phyloP scores from a whole-genome alignment of 1,140 invertebrate genomes.

The Calycopis cecrops region DNA sequence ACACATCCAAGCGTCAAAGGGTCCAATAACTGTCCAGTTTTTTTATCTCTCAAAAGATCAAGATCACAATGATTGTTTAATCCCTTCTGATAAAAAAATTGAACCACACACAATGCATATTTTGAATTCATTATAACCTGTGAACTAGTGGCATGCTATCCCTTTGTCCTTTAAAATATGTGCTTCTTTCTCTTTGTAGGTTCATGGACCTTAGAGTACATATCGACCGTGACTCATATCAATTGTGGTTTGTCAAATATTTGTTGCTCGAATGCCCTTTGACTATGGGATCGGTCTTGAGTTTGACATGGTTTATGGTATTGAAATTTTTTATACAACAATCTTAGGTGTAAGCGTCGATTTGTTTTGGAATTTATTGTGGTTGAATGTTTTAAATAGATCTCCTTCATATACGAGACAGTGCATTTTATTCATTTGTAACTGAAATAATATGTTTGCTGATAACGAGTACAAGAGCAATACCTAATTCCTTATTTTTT shows the following conservation, averaged over 20 bases:
- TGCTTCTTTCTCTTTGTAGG: conserved; percentile 40
- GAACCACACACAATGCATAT: conserved; percentile 62
- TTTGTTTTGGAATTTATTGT: not conserved
- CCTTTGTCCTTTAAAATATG: conserved; percentile 52
- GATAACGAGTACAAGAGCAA: too few species aligned
- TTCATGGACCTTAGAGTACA: conserved; percentile 46
- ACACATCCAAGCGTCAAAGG: conserved; percentile 35
- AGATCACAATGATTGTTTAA: conserved; percentile 57
- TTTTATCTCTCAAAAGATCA: conserved; percentile 42
- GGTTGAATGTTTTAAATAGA: not conserved
- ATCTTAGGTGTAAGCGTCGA: not conserved
- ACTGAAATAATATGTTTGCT: too few species aligned
- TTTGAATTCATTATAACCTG: conserved; percentile 67
- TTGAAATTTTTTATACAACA: conserved; percentile 12
- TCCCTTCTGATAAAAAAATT: conserved; percentile 27
- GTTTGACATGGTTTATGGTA: conserved; percentile 16
- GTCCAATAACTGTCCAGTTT: conserved; percentile 50
- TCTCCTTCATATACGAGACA: too few species aligned
- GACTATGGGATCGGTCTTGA: conserved; percentile 20
- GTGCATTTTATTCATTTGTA: too few species aligned
- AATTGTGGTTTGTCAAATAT: conserved; percentile 46
- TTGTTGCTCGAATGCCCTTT: conserved; percentile 39
- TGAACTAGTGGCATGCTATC: conserved; percentile 54
- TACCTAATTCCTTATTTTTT: too few species aligned
- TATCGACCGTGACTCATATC: conserved; percentile 49